Percentiles rank a stretch among this genome's conserved stretches.
Evolutionary conservation across 2,113 vertebrate species (phyloP).

Genomic region (Eudyptes chrysolophus): DNA sequence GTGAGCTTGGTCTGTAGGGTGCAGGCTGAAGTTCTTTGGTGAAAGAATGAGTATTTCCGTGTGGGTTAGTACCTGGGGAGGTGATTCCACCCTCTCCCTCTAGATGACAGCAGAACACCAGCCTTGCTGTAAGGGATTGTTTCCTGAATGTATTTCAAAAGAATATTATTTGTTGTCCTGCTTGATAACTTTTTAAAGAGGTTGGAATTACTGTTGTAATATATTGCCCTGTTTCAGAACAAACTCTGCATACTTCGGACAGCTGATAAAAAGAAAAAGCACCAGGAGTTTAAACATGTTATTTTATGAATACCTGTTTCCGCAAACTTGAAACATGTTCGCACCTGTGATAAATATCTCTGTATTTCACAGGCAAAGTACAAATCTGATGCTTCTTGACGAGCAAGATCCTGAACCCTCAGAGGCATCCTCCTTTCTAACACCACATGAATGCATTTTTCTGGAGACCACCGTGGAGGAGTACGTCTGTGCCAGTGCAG

Average conservation of each 20-base stretch:
- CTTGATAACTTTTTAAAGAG: background rate
- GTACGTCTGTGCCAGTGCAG: rapidly evolving
- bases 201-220: background rate
- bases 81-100: slow-evolving; percentile 23
- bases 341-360: background rate
- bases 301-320: background rate
- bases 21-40: background rate
- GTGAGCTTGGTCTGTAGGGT: background rate
- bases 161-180: background rate
- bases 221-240: background rate
- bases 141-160: background rate
- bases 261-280: background rate
- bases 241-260: background rate
- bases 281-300: background rate
- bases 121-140: background rate
- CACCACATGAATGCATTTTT: background rate
- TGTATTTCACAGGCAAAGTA: background rate
- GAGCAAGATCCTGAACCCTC: background rate
- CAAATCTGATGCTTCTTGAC: background rate
- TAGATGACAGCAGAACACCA: slow-evolving; percentile 48
- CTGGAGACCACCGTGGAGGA: background rate
- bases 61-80: background rate
- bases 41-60: background rate
- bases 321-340: rapidly evolving
- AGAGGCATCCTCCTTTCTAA: background rate